Evolutionary conservation across 2,797 vertebrate species (phyloP), one percentile per base, ranked within the genome.

Genomic region (Chaetodon trifasciatus): DNA sequence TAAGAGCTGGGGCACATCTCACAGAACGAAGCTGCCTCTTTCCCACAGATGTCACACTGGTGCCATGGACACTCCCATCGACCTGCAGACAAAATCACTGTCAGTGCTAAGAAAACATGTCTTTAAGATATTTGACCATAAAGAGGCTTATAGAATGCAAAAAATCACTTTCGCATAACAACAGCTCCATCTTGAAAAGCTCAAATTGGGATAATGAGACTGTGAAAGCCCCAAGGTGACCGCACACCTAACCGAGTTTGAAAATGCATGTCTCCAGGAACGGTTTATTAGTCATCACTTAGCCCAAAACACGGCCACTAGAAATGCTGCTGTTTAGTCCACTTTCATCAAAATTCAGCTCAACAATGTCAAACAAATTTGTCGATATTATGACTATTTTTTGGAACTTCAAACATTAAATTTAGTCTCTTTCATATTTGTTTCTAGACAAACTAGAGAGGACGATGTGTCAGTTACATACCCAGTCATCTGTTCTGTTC

Each of bases 1-100:
- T 97, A 99, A 15, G 98, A 99, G 90, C 95, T 98, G 89, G 98
- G 98, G 78, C 98, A 99, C 97, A 99, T 98, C 94, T 99, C 98
- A 0, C 98, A 99, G 94, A 97, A 99, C 0, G 98, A 99, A 61
- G 97, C 97, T 0, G 98, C 97, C 89, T 99, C 98, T 84, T 96
- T 97, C 55, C 96, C 96, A 58, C 98, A 99, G 70, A 96, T 24
- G 16, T 99, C 98, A 93, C 98, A 99, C 90, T 99, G 98, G 92
- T 99, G 98, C 98, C 98, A 99, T 0, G 98, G 98, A 94, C 98
- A 99, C 88, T 99, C 98, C 98, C 98, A 99, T 58, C 99, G 98
- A 66, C 98, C 98, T 99, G 94, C 49, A 84, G 46, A 79, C 42
- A 77, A 69, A 40, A 77, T 72, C 6, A 60, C 6, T 0, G 12